Conservation (phyloP, 2,888 invertebrate species). For the Xestia c-nigrum region DNA sequence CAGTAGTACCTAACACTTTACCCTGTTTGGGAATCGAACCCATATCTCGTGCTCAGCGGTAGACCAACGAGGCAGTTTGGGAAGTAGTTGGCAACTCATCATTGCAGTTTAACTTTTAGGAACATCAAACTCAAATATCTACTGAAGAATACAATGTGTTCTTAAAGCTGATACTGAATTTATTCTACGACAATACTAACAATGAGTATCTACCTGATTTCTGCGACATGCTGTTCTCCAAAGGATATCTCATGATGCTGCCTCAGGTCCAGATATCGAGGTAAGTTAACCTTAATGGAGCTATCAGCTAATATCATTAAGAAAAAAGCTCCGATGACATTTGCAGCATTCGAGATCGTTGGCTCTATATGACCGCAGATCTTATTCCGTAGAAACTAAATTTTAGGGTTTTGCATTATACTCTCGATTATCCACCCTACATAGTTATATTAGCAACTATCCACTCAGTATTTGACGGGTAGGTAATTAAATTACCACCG, state of each 20-base stretch:
- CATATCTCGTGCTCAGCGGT: no score
- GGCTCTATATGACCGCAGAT: not conserved
- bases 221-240: slow-evolving; percentile 81
- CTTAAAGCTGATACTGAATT: slow-evolving; percentile 79
- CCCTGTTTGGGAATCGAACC: no score
- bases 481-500: not conserved
- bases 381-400: not conserved
- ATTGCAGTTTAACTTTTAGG: slow-evolving; percentile 72
- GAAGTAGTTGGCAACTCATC: not conserved
- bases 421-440: not conserved
- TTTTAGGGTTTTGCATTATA: not conserved
- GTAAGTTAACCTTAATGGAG: slow-evolving; percentile 67
- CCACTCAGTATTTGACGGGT: not conserved
- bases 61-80: not conserved
- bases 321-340: not conserved
- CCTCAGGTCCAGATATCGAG: slow-evolving; percentile 82
- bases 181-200: slow-evolving; percentile 74
- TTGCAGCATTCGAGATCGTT: not conserved
- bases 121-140: slow-evolving; percentile 77
- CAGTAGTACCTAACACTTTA: no score
- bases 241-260: slow-evolving; percentile 81
- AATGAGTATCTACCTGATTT: slow-evolving; percentile 75
- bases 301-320: not conserved
- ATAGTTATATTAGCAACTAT: not conserved
- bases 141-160: slow-evolving; percentile 83